Evolutionary conservation across 2,888 invertebrate species (phyloP).

Genomic region (Tachystola acroxantha): DNA sequence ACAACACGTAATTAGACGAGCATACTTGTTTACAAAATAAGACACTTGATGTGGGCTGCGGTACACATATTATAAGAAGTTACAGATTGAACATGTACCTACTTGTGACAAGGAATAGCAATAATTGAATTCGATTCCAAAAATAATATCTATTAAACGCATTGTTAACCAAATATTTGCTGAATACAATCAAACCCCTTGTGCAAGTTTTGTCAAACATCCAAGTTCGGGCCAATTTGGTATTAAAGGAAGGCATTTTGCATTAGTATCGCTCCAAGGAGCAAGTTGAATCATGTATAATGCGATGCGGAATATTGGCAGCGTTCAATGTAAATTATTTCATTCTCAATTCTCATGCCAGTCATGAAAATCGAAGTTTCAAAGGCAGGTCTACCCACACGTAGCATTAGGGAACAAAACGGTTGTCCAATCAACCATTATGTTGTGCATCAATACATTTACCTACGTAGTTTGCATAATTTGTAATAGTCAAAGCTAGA

Average conservation of each 20-base stretch:
- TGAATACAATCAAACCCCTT: constrained; percentile 12
- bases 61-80: no score
- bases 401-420: background rate
- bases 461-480: no score
- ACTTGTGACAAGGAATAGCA: no score
- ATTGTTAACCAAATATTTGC: constrained; percentile 7
- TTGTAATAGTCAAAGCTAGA: no score
- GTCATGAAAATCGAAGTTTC: constrained; percentile 4
- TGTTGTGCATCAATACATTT: background rate
- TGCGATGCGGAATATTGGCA: constrained; percentile 23
- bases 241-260: constrained; percentile 16
- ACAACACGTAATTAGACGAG: no score
- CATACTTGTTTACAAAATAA: no score
- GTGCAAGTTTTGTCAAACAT: constrained; percentile 13
- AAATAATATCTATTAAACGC: constrained; percentile 1
- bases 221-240: constrained; percentile 3
- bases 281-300: constrained; percentile 26
- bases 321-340: constrained; percentile 30
- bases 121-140: no score
- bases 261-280: constrained; percentile 28
- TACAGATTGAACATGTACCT: no score
- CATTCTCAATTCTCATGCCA: constrained; percentile 16
- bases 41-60: no score
- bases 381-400: background rate
- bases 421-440: constrained; percentile 1